phyloP scores from a whole-genome alignment of 2,113 vertebrate genomes.

The Sminthopsis crassicaudata region DNA sequence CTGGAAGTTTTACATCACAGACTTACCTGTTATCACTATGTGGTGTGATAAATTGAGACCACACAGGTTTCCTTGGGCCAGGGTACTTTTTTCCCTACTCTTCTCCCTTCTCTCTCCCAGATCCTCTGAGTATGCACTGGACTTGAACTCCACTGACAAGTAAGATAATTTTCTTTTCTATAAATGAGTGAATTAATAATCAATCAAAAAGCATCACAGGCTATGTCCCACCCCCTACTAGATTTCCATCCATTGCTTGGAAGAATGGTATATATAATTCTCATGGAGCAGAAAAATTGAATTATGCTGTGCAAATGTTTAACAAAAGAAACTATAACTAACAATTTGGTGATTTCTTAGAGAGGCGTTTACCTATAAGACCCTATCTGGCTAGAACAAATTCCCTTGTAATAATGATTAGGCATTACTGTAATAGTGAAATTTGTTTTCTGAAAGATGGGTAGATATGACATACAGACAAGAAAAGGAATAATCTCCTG shows the following conservation, averaged over 20 bases:
- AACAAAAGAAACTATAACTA: conserved; percentile 4
- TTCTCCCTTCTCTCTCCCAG: neutral
- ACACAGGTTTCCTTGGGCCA: conserved; percentile 17
- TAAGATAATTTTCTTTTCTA: conserved; percentile 17
- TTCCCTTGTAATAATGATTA: conserved; percentile 46
- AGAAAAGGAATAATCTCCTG: conserved; percentile 44
- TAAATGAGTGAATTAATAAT: conserved; percentile 29
- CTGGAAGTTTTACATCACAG: neutral
- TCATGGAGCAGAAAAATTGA: conserved; percentile 27
- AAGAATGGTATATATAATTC: conserved; percentile 14
- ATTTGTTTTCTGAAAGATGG: neutral
- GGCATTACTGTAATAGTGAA: conserved; percentile 11
- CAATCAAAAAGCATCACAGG: neutral
- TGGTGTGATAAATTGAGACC: neutral
- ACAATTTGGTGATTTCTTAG: neutral
- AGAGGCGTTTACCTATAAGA: neutral
- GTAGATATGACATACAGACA: neutral
- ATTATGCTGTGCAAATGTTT: neutral
- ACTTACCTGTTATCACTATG: neutral
- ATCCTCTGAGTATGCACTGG: conserved; percentile 14
- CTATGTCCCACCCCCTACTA: conserved; percentile 18
- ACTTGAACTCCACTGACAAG: neutral
- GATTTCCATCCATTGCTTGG: conserved; percentile 27
- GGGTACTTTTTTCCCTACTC: neutral
- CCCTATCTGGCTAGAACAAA: conserved; percentile 18